Evolutionary conservation across 2,797 vertebrate genomes (phyloP).

Genomic region (Dipus sagitta): DNA sequence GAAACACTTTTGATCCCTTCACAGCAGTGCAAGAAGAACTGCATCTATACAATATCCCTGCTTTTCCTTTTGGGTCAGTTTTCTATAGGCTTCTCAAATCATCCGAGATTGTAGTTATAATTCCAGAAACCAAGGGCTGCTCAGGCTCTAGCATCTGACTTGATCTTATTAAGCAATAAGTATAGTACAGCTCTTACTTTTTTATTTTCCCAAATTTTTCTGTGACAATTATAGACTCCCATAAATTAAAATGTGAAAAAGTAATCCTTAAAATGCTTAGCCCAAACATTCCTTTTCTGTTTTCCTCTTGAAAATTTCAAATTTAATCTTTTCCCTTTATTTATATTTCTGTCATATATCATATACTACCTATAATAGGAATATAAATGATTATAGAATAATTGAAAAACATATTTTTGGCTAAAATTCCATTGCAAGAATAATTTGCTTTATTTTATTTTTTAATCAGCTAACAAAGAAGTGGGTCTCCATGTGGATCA

Average conservation of each 20-base stretch:
- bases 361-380: not conserved
- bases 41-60: not conserved
- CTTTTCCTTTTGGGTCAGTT: slow-evolving; percentile 44
- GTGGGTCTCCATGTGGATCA: no score
- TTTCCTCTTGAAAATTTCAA: slow-evolving; percentile 46
- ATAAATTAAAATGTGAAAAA: slow-evolving; percentile 62
- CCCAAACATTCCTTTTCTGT: not conserved
- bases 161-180: slow-evolving; percentile 34
- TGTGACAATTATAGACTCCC: slow-evolving; percentile 43
- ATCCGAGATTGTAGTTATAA: slow-evolving; percentile 33
- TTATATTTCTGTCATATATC: not conserved
- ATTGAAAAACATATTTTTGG: not conserved
- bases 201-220: slow-evolving; percentile 45
- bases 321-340: slow-evolving; percentile 24
- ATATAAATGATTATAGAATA: slow-evolving; percentile 2
- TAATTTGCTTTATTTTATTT: not conserved
- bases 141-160: not conserved
- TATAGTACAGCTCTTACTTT: not conserved
- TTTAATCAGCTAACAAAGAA: no score
- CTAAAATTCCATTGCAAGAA: slow-evolving; percentile 18
- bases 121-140: slow-evolving; percentile 59
- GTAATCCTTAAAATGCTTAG: slow-evolving; percentile 44
- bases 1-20: slow-evolving; percentile 67
- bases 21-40: slow-evolving; percentile 16
- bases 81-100: slow-evolving; percentile 18